Conservation (phyloP, 2,113 vertebrate genomes). For the Felis catus region F.catus_Fca126_mat1.0 CM031419.1:88828501-88829000, state of each 20-base stretch:
- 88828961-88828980: neutral
- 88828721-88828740: neutral
- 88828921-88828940: no score
- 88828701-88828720: neutral
- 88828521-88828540: no score
- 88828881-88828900: neutral
- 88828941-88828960: neutral
- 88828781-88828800: neutral
- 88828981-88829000: neutral
- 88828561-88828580: no score
- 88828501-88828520: no score
- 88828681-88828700: neutral
- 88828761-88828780: neutral
- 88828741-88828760: neutral
- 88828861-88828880: neutral
- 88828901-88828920: neutral
- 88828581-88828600: no score
- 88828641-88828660: no score
- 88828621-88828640: no score
- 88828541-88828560: no score
- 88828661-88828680: no score
- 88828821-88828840: neutral
- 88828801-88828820: neutral
- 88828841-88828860: neutral
- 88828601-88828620: no score